Conservation (phyloP, 2,797 vertebrate species). For the Nyctalus aviator region DNA sequence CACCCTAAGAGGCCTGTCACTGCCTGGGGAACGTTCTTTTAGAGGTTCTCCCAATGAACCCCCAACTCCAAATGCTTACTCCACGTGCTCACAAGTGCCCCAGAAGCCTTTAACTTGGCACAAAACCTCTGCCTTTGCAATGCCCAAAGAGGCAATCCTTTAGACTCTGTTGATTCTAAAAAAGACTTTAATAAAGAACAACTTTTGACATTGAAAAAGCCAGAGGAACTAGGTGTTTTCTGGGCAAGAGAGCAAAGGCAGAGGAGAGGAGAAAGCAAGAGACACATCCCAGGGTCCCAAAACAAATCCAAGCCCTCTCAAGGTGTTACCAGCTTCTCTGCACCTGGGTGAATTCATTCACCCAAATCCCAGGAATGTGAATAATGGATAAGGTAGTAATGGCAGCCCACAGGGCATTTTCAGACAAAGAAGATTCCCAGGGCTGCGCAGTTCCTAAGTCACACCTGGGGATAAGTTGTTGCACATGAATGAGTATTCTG, state of each 20-base stretch:
- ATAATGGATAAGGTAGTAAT: neutral
- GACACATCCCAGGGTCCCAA: neutral
- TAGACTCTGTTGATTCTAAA: neutral
- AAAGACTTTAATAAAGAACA: neutral
- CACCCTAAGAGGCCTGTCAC: neutral
- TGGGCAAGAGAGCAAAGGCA: neutral
- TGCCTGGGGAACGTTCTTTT: neutral
- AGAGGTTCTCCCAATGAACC: neutral
- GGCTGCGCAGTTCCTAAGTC: constrained; percentile 12
- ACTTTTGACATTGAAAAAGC: neutral
- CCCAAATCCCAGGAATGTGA: neutral
- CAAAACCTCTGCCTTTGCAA: neutral
- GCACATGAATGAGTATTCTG: constrained; percentile 68
- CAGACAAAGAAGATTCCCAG: constrained; percentile 58
- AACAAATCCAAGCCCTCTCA: neutral
- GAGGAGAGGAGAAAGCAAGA: neutral
- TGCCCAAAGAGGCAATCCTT: neutral
- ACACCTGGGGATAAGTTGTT: constrained; percentile 43
- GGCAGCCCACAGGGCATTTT: constrained; percentile 11
- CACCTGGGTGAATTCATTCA: constrained; percentile 4
- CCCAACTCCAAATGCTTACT: neutral
- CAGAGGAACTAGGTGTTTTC: constrained; percentile 1
- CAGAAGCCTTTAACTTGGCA: neutral
- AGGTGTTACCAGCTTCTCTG: neutral
- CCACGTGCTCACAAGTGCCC: neutral